Conservation (phyloP, 2,797 vertebrate species). For the Nasua narica region DNA sequence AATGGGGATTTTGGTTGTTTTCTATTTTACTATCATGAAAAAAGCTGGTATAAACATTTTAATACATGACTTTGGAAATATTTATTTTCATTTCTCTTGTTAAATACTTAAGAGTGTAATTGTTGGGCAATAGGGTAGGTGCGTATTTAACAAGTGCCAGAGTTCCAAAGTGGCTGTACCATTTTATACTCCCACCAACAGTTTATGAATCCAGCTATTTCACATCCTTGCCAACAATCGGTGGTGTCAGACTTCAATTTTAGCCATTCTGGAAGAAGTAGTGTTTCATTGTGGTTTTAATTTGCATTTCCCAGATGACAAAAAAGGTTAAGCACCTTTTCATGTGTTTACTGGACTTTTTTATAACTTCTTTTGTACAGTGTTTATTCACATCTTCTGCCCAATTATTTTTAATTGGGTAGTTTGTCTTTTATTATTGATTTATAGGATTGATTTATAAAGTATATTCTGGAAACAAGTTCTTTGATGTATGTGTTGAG, state of each 20-base stretch:
- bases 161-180: neutral
- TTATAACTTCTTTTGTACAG: neutral
- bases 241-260: neutral
- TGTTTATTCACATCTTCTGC: neutral
- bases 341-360: neutral
- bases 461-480: neutral
- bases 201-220: neutral
- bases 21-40: neutral
- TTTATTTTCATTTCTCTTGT: conserved; percentile 10
- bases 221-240: neutral
- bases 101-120: neutral
- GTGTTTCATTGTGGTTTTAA: neutral
- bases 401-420: neutral
- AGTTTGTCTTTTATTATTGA: neutral
- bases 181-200: neutral
- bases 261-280: neutral
- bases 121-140: neutral
- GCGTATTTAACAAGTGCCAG: neutral
- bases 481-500: neutral
- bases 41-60: neutral
- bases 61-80: neutral
- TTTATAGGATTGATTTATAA: conserved; percentile 11
- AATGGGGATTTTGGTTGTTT: neutral
- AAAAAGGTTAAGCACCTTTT: neutral
- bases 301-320: neutral